Evolutionary conservation across 2,113 vertebrate species (phyloP).

Genomic region (Anarhynchus alexandrinus): DNA sequence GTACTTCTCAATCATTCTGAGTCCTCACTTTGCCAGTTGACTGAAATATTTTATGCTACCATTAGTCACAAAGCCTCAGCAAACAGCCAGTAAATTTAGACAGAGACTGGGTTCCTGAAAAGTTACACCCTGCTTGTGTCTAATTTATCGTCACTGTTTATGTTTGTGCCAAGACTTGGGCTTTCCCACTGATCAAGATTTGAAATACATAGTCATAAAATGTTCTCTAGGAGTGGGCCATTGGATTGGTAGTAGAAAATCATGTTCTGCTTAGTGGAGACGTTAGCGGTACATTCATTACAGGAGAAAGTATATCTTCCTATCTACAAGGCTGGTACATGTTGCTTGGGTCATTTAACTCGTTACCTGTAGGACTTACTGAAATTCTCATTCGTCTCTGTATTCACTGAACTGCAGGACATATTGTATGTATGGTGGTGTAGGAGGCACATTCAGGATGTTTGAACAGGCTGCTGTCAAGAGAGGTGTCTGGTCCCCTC

Average conservation of each 20-base stretch:
- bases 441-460: background rate
- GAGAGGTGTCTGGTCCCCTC: background rate
- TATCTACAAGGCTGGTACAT: background rate
- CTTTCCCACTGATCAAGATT: slow-evolving; percentile 43
- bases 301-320: background rate
- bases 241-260: background rate
- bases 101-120: slow-evolving; percentile 1
- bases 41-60: slow-evolving; percentile 68
- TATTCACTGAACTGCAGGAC: background rate
- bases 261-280: background rate
- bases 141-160: slow-evolving; percentile 67
- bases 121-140: slow-evolving; percentile 24
- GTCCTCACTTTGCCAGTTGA: slow-evolving; percentile 60
- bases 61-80: slow-evolving; percentile 58
- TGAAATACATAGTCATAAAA: slow-evolving; percentile 66
- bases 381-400: background rate
- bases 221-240: background rate
- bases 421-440: background rate
- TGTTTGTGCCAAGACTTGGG: slow-evolving; percentile 50
- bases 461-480: background rate
- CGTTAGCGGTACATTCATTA: background rate
- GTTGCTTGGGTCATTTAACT: background rate
- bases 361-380: background rate
- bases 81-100: slow-evolving; percentile 70
- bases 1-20: slow-evolving; percentile 64